Evolutionary conservation across 2,888 invertebrate species (phyloP).

Genomic region (Belgica antarctica): DNA sequence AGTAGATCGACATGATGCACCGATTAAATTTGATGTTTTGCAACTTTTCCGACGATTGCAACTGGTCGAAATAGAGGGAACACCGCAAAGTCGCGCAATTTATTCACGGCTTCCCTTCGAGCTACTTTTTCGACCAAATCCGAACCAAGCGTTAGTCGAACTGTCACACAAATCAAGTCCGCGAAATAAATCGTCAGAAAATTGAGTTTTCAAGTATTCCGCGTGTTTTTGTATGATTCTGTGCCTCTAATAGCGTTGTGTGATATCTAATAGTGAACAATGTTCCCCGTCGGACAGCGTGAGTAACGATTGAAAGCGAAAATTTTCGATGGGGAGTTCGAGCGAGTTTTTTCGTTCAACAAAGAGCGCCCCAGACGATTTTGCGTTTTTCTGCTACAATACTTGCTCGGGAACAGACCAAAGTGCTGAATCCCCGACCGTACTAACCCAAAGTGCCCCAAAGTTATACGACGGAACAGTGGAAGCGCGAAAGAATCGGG

Average conservation of each 20-base stretch:
- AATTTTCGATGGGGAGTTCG: background rate
- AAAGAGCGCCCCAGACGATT: background rate
- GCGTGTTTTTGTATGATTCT: slow-evolving; percentile 50
- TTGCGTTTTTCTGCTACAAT: background rate
- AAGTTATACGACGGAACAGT: too few relatives aligned
- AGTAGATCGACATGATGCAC: slow-evolving; percentile 79
- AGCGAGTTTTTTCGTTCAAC: background rate
- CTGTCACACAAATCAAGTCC: background rate
- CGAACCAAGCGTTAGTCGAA: too few relatives aligned
- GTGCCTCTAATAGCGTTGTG: slow-evolving; percentile 47
- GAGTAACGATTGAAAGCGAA: slow-evolving; percentile 54
- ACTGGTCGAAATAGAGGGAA: too few relatives aligned
- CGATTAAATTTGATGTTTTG: too few relatives aligned
- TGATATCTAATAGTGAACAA: slow-evolving; percentile 51
- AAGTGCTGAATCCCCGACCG: background rate
- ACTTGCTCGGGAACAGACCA: background rate
- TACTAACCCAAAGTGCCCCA: slow-evolving; percentile 4
- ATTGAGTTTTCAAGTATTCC: slow-evolving; percentile 48
- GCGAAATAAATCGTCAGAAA: slow-evolving; percentile 18
- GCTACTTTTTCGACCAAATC: too few relatives aligned
- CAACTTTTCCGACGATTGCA: too few relatives aligned
- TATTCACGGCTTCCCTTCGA: too few relatives aligned
- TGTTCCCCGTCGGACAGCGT: slow-evolving; percentile 70
- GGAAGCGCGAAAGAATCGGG: too few relatives aligned
- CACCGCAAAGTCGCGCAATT: too few relatives aligned